A percentile compares a stretch with the other conserved stretches of the same genome.
Evolutionary conservation across 1,140 invertebrate species (phyloP).

Genomic region (Drosophila mauritiana): DNA sequence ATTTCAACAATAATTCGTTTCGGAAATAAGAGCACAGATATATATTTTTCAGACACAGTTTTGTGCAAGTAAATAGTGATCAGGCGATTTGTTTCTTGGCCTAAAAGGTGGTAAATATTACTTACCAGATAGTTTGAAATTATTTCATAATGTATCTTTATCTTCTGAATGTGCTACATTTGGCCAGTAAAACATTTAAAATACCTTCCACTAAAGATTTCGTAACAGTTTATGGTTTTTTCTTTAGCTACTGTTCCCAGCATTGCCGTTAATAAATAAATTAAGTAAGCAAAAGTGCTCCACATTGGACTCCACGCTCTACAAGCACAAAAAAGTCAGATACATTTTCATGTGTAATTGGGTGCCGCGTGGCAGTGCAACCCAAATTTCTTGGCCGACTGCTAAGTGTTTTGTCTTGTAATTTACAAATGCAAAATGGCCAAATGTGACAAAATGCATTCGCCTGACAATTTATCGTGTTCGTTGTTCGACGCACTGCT

Average conservation of each 20-base stretch:
- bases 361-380: conserved; percentile 7
- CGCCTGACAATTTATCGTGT: conserved; percentile 68
- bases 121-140: no score
- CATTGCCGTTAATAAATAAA: conserved; percentile 11
- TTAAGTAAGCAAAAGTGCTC: conserved; percentile 12
- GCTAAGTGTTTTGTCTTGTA: conserved; percentile 80
- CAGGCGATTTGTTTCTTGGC: background rate
- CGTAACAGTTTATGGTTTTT: background rate
- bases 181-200: no score
- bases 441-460: conserved; percentile 75
- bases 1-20: conserved; percentile 28
- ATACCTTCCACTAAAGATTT: background rate
- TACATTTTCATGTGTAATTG: conserved; percentile 58
- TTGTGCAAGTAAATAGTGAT: background rate
- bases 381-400: conserved; percentile 39
- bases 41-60: background rate
- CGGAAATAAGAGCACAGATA: background rate
- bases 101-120: background rate
- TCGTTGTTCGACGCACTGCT: conserved; percentile 20
- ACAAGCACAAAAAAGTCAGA: conserved; percentile 30
- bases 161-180: no score
- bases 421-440: conserved; percentile 75
- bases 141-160: no score
- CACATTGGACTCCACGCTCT: conserved; percentile 11
- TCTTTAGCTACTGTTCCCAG: background rate